Evolutionary conservation across 2,888 invertebrate species (phyloP).

Genomic region (Drosophila neotestacea): DNA sequence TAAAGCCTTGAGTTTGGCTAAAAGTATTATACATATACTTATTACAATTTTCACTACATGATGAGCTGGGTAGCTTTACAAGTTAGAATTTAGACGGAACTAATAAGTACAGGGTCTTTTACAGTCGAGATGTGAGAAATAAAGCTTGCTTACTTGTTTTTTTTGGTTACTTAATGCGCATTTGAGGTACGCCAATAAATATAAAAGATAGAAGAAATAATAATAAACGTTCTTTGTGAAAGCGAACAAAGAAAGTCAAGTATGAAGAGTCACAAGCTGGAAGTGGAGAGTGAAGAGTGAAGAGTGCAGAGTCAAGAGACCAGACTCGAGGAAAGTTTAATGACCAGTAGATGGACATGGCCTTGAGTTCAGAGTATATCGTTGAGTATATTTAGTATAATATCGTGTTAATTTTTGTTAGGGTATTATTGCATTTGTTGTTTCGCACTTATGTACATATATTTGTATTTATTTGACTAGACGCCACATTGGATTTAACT

Average conservation of each 20-base stretch:
- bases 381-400: constrained; percentile 24
- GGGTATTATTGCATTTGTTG: constrained; percentile 4
- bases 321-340: constrained; percentile 59
- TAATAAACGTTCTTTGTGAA: constrained; percentile 52
- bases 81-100: no score
- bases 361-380: constrained; percentile 58
- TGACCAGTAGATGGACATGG: constrained; percentile 64
- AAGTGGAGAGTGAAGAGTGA: not conserved
- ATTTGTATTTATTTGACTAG: constrained; percentile 46
- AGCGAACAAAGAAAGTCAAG: constrained; percentile 56
- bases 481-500: constrained; percentile 49
- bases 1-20: no score
- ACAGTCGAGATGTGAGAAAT: no score
- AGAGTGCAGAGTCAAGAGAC: not conserved
- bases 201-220: constrained; percentile 4
- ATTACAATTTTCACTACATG: no score
- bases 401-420: constrained; percentile 63
- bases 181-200: constrained; percentile 25
- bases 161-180: constrained; percentile 62
- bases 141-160: not conserved
- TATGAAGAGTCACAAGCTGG: not conserved
- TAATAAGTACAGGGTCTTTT: no score
- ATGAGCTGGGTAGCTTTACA: no score
- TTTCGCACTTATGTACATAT: no score
- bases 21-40: no score